phyloP scores from a whole-genome alignment of 2,113 vertebrate species.

The Paradoxurus hermaphroditus region DNA sequence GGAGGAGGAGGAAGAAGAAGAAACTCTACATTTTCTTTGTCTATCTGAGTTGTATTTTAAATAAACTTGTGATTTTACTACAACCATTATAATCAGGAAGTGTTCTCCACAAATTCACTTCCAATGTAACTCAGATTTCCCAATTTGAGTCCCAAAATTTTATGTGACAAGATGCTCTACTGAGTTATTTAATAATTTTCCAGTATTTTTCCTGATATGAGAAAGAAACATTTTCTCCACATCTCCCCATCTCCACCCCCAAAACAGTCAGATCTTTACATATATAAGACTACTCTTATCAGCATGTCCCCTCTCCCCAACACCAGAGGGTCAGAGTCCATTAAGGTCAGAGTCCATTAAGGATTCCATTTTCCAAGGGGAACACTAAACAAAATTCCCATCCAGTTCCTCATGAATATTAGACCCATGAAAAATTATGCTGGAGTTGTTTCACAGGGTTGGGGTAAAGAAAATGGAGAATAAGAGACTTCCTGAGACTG shows the following conservation, averaged over 20 bases:
- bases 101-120: neutral
- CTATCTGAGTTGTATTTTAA: neutral
- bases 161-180: neutral
- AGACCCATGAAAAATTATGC: neutral
- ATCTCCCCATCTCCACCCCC: neutral
- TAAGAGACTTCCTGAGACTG: neutral
- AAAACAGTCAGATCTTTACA: neutral
- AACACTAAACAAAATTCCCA: neutral
- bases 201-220: neutral
- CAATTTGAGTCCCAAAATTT: neutral
- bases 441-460: neutral
- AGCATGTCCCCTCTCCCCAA: neutral
- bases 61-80: neutral
- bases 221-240: neutral
- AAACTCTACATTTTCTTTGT: neutral
- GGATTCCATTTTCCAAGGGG: neutral
- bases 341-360: neutral
- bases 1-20: neutral
- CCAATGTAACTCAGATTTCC: neutral
- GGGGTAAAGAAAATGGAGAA: neutral
- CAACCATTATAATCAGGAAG: neutral
- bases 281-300: neutral
- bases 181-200: neutral
- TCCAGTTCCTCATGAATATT: neutral
- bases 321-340: neutral